A percentile compares a stretch with the other conserved stretches of the same genome.
These are phyloP conservation scores for Argynnis bischoffii DNA, from an alignment of 2,888 invertebrate species.

Conservation along the genomic window DNA sequence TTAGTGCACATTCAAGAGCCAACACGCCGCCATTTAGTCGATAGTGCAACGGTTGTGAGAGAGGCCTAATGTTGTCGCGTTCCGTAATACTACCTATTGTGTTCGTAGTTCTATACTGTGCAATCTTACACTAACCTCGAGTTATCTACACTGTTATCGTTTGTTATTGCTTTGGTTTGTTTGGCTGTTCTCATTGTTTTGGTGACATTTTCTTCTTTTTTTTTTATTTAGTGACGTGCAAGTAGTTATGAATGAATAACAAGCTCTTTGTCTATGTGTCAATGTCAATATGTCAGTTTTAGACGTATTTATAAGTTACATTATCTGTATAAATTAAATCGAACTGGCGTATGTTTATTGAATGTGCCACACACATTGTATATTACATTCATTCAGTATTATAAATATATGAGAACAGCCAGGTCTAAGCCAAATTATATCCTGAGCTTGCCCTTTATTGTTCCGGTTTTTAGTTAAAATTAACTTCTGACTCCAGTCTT, in stretches of 20 bases:
- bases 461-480: constrained; percentile 21
- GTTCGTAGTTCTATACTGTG: constrained; percentile 59
- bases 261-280: too few species aligned
- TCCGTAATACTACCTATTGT: constrained; percentile 74
- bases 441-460: constrained; percentile 44
- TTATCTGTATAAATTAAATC: background rate
- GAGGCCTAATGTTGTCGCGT: constrained; percentile 75
- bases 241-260: too few species aligned
- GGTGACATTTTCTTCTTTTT: constrained; percentile 43
- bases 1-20: background rate
- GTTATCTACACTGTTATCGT: constrained; percentile 67
- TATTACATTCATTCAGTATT: background rate
- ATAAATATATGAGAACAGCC: constrained; percentile 21
- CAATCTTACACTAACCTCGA: constrained; percentile 55
- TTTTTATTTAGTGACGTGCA: constrained; percentile 42
- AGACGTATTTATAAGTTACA: background rate
- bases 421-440: constrained; percentile 24
- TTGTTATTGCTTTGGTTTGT: constrained; percentile 47
- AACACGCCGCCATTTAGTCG: constrained; percentile 24
- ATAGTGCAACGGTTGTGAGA: constrained; percentile 75
- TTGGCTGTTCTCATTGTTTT: constrained; percentile 46
- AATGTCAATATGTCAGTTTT: background rate
- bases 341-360: too few species aligned
- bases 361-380: too few species aligned
- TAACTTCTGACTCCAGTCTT: constrained; percentile 13